A percentile compares a stretch with the other conserved stretches of the same genome.
Conservation (phyloP, 2,888 invertebrate species). For the Trissonchulus sp. region DNA sequence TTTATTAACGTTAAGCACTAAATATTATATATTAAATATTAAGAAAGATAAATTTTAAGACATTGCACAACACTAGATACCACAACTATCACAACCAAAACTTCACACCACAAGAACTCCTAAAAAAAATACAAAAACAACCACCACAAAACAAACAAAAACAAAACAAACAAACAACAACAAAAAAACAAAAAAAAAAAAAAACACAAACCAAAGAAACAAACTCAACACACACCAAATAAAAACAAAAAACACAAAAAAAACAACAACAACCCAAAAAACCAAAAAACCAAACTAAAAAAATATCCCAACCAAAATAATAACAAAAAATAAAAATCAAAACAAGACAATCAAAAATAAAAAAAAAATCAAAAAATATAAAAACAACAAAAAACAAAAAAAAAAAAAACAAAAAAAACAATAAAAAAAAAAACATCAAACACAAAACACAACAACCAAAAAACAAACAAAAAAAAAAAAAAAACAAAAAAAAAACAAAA, state of each 20-base stretch:
- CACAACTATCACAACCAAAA: no score
- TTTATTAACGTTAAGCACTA: no score
- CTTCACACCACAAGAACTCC: no score
- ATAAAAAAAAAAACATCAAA: neutral
- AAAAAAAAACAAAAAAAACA: no score
- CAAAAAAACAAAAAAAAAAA: conserved; percentile 5
- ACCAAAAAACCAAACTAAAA: neutral
- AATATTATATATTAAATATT: no score
- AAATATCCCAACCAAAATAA: neutral
- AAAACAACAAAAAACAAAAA: neutral
- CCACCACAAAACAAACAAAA: neutral
- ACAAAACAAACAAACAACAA: neutral
- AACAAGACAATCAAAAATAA: neutral
- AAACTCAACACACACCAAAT: neutral
- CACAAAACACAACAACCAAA: no score
- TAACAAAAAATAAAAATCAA: conserved; percentile 1
- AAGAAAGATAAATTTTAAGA: no score
- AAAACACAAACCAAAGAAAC: neutral
- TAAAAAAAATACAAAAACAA: neutral
- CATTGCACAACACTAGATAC: no score
- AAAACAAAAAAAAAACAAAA: no score
- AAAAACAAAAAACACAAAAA: neutral
- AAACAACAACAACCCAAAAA: neutral
- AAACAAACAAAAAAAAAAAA: no score
- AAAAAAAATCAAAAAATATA: neutral